These are phyloP conservation scores for Phoxinus phoxinus DNA, from an alignment of 2,113 vertebrate species.

Conservation along the genomic window DNA sequence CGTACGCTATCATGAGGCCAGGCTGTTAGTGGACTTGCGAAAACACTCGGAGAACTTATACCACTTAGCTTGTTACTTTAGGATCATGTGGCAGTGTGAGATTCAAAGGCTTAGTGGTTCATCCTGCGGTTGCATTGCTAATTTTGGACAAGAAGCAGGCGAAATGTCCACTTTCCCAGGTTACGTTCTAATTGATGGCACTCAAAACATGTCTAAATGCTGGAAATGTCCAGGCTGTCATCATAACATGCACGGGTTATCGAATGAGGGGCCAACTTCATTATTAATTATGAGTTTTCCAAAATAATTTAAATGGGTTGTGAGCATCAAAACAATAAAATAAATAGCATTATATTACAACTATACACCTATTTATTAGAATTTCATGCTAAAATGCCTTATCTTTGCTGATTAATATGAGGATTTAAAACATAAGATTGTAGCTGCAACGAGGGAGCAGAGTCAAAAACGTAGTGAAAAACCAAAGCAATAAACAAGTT, in stretches of 20 bases:
- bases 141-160: conserved; percentile 31
- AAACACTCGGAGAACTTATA: conserved; percentile 34
- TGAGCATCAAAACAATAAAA: not conserved
- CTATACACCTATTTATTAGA: conserved; percentile 62
- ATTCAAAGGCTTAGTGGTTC: conserved; percentile 45
- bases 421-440: not conserved
- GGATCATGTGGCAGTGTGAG: conserved; percentile 48
- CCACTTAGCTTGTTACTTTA: conserved; percentile 49
- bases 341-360: not conserved
- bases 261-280: not conserved
- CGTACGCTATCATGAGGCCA: conserved; percentile 18
- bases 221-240: not conserved
- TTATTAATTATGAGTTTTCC: not conserved
- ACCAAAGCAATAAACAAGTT: conserved; percentile 24
- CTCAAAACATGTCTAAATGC: not conserved
- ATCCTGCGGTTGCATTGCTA: conserved; percentile 21
- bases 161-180: conserved; percentile 9
- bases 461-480: conserved; percentile 1
- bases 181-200: conserved; percentile 19
- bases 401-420: conserved; percentile 16
- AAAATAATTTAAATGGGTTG: not conserved
- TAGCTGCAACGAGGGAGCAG: not conserved
- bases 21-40: conserved; percentile 44
- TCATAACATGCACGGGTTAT: not conserved
- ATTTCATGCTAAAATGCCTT: conserved; percentile 71